Evolutionary conservation across 2,888 invertebrate species (phyloP).

Genomic region (Chrysolina haemoptera): DNA sequence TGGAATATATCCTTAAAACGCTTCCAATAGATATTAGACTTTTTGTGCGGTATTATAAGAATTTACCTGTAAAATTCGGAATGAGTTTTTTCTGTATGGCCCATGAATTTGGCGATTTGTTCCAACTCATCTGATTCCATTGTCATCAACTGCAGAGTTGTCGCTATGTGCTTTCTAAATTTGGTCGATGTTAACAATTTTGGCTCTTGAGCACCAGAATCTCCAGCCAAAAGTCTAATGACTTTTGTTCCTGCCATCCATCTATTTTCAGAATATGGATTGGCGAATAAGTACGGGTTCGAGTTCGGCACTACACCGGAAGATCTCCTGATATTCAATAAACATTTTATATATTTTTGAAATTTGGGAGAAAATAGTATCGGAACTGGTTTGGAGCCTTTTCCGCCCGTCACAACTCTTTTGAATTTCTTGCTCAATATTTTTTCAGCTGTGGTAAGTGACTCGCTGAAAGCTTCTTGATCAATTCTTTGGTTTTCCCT

Average conservation of each 20-base stretch:
- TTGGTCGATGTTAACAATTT: conserved; percentile 47
- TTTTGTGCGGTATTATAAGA: too few relatives aligned
- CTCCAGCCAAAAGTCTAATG: conserved; percentile 44
- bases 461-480: conserved; percentile 24
- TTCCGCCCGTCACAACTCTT: conserved; percentile 49
- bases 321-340: conserved; percentile 34
- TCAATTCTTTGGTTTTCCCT: conserved; percentile 7
- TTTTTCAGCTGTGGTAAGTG: conserved; percentile 24
- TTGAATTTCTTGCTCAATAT: conserved; percentile 41
- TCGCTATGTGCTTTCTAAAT: conserved; percentile 54
- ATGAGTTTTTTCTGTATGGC: conserved; percentile 54
- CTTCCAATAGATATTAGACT: too few relatives aligned
- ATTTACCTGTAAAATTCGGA: conserved; percentile 40
- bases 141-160: conserved; percentile 50
- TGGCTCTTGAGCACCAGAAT: conserved; percentile 45
- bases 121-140: conserved; percentile 51
- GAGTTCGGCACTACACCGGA: conserved; percentile 45
- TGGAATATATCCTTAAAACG: too few relatives aligned
- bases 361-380: conserved; percentile 47
- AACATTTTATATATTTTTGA: conserved; percentile 27
- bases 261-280: conserved; percentile 47
- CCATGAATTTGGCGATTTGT: conserved; percentile 55
- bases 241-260: conserved; percentile 50
- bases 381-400: conserved; percentile 49
- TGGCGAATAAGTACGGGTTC: conserved; percentile 51